Conservation (phyloP, 2,113 vertebrate species). For the Herpetotheres cachinnans region DNA sequence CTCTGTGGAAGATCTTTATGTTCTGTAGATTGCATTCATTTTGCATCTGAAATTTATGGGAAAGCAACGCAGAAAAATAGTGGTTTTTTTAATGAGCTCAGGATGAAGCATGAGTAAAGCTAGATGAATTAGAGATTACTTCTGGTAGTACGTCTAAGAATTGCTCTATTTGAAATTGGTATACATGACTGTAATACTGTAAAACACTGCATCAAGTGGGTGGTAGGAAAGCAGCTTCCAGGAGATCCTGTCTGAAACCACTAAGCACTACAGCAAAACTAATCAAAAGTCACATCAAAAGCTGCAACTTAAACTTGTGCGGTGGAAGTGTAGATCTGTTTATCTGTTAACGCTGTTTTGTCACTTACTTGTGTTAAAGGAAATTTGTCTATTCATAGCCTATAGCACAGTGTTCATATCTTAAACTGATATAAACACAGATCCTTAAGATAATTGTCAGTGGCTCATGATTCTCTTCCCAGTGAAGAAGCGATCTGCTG, state of each 20-base stretch:
- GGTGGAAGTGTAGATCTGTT: not conserved
- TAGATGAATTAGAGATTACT: not conserved
- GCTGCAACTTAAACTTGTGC: not conserved
- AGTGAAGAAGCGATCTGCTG: not conserved
- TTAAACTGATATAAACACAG: not conserved
- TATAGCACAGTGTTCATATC: not conserved
- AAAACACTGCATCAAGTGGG: not conserved
- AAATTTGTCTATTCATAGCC: not conserved
- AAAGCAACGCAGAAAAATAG: not conserved
- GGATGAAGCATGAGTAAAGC: not conserved
- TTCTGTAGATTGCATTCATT: not conserved
- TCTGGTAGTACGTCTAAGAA: not conserved
- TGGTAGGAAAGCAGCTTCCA: not conserved
- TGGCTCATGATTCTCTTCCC: not conserved
- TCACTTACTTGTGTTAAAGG: not conserved
- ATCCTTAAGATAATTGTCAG: not conserved
- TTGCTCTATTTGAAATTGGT: not conserved
- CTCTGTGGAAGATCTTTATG: not conserved
- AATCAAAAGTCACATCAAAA: not conserved
- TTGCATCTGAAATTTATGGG: not conserved
- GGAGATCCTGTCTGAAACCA: not conserved
- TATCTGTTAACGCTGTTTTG: not conserved
- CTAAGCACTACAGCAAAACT: not conserved
- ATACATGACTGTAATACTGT: not conserved
- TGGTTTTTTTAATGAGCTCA: not conserved